Percentiles rank a stretch among this genome's conserved stretches.
Conservation (phyloP, 2,797 vertebrate genomes). For the Phrynocephalus forsythii region DNA sequence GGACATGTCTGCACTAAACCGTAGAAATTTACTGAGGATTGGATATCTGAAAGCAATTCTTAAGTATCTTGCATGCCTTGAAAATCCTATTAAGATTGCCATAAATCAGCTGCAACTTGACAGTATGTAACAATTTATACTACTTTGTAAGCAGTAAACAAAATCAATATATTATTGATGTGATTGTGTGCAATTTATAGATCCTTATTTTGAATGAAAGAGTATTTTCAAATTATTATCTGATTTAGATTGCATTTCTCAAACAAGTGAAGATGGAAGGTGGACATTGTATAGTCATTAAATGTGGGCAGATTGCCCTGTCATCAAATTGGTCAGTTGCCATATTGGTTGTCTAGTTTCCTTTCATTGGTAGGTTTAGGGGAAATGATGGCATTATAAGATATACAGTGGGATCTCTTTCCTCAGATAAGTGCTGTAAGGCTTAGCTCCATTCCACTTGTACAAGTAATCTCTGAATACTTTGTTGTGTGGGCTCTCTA, state of each 20-base stretch:
- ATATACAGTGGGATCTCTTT: not conserved
- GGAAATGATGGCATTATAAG: not conserved
- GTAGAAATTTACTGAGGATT: no score
- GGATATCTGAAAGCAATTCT: no score
- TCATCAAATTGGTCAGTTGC: no score
- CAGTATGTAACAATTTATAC: not conserved
- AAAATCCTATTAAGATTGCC: no score
- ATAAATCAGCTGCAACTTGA: no score
- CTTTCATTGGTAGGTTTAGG: not conserved
- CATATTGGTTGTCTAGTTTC: not conserved
- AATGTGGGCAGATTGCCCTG: no score
- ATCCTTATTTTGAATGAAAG: not conserved
- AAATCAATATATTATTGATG: slow-evolving; percentile 14
- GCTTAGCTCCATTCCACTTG: not conserved
- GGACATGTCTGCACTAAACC: no score
- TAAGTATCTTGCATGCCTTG: no score
- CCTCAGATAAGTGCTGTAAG: not conserved
- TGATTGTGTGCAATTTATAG: slow-evolving; percentile 26
- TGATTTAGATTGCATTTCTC: not conserved
- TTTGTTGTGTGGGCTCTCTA: not conserved
- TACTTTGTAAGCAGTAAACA: not conserved
- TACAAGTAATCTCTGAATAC: not conserved
- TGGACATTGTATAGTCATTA: no score
- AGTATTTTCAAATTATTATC: not conserved
- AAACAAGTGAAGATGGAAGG: not conserved